phyloP scores from a whole-genome alignment of 2,888 invertebrate species.

The Drepana falcataria region DNA sequence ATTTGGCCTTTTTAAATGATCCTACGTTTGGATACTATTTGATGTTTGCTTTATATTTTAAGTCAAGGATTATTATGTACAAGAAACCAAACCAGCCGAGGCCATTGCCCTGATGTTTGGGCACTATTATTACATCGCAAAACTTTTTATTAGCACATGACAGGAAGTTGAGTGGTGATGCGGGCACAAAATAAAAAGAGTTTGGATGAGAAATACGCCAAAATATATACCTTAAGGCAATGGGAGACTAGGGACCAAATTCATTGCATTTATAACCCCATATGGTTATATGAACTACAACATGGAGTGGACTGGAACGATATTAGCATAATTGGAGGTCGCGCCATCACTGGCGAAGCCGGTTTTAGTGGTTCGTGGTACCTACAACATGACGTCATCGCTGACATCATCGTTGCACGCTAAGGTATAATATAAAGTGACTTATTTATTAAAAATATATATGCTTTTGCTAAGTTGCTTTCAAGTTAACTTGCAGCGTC shows the following conservation, averaged over 20 bases:
- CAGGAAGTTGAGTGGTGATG: constrained; percentile 16
- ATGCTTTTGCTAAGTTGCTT: neutral
- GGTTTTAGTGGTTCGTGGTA: constrained; percentile 49
- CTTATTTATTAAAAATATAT: neutral
- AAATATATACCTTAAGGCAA: neutral
- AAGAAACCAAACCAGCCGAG: neutral
- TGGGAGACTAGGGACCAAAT: too few species aligned
- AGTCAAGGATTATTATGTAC: too few species aligned
- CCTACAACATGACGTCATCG: constrained; percentile 58
- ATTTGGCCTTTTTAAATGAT: too few species aligned
- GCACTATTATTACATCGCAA: constrained; percentile 7
- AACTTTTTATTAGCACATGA: constrained; percentile 25
- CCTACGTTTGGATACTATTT: too few species aligned
- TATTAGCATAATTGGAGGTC: constrained; percentile 74
- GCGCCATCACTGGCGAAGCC: constrained; percentile 42
- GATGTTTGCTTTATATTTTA: too few species aligned
- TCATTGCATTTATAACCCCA: constrained; percentile 21
- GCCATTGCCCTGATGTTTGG: constrained; percentile 1
- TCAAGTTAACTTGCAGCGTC: neutral
- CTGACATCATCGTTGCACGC: constrained; percentile 55
- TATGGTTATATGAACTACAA: constrained; percentile 14
- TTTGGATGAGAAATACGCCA: neutral
- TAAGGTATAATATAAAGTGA: neutral
- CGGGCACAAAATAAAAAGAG: neutral
- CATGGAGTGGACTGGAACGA: constrained; percentile 42